Evolutionary conservation across 2,888 invertebrate species (phyloP).

Genomic region (Idaea biselata): DNA sequence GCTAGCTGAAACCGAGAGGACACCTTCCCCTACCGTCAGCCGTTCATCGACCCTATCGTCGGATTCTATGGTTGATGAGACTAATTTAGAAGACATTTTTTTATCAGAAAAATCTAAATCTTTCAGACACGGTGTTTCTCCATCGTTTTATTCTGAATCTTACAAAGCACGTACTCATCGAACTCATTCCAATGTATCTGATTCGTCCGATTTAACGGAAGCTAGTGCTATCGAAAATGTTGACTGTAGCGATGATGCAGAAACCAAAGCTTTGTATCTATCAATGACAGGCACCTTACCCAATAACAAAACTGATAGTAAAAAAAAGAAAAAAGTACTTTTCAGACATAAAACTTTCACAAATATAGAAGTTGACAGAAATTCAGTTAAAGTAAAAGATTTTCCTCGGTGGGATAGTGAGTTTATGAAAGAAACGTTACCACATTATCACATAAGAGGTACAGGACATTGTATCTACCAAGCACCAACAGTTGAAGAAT

Average conservation of each 20-base stretch:
- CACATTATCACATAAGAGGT: conserved; percentile 71
- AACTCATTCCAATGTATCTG: conserved; percentile 61
- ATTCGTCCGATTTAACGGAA: conserved; percentile 60
- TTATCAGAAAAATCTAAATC: conserved; percentile 72
- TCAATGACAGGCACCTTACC: conserved; percentile 72
- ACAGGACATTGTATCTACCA: conserved; percentile 74
- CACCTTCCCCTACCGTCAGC: conserved; percentile 46
- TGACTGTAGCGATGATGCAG: conserved; percentile 60
- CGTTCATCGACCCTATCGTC: conserved; percentile 65
- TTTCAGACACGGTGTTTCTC: conserved; percentile 56
- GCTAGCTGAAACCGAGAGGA: conserved; percentile 37
- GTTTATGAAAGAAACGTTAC: conserved; percentile 65
- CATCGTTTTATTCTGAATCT: conserved; percentile 36
- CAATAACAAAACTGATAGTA: conserved; percentile 49
- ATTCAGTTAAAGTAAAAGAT: conserved; percentile 55
- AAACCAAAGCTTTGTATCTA: conserved; percentile 55
- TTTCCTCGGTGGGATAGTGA: conserved; percentile 58
- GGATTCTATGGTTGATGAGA: conserved; percentile 70
- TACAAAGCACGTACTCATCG: conserved; percentile 50
- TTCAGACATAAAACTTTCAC: conserved; percentile 76
- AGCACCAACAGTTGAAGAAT: conserved; percentile 67
- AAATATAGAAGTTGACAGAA: conserved; percentile 69
- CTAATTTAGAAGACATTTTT: conserved; percentile 73
- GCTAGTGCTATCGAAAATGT: conserved; percentile 74
- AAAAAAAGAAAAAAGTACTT: conserved; percentile 61